Base-by-base conservation (phyloP, 2,113 vertebrate species). In the Eonycteris spelaea region DNA sequence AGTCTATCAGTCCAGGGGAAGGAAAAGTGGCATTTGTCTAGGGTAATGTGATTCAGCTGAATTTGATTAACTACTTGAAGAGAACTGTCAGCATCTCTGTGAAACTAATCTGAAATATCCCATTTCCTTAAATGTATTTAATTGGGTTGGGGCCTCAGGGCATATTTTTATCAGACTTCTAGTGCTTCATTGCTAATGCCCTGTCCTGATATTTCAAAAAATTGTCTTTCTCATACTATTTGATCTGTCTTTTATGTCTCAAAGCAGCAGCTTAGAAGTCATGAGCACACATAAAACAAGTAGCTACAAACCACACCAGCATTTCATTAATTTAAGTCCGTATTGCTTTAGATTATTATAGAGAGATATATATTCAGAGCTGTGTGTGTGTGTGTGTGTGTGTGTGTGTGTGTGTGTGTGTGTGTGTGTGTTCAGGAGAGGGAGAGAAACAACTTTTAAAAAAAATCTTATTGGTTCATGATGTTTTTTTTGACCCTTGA, bases 81-180 rank as follows among this genome's bases (percentile, higher is more conserved):
- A 33, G 48, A 91, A 82, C 67, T 83, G 57, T 91, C 65, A 96
- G 70, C 7, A 63, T 89, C 33, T 87, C 82, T 48, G 16, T 55
- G 28, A 94, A 95, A 79, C 57, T 65, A 65, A 82, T 88, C 73
- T 79, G 38, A 94, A 97, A 68, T 59, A 78, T 6, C 43, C 67
- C 5, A 79, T 91, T 96, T 97, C 26, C 86, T 94, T 95, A 94
- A 95, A 43, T 91, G 14, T 82, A 26, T 91, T 94, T 95, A 95
- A 96, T 57, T 95, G 74, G n/a, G 22, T 86, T 96, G 63, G 38
- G 48, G 35, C 38, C 48, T 91, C 53, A 59, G 51, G 67, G 57
- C 40, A 67, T 89, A 91, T 94, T 95, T 93, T 94, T 90, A 71
- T 85, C 40, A 78, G 28, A 33, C 15, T 93, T 96, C 61, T 65